Base-by-base conservation (phyloP, 2,797 vertebrate species). In the Sebastolobus altivelis region DNA sequence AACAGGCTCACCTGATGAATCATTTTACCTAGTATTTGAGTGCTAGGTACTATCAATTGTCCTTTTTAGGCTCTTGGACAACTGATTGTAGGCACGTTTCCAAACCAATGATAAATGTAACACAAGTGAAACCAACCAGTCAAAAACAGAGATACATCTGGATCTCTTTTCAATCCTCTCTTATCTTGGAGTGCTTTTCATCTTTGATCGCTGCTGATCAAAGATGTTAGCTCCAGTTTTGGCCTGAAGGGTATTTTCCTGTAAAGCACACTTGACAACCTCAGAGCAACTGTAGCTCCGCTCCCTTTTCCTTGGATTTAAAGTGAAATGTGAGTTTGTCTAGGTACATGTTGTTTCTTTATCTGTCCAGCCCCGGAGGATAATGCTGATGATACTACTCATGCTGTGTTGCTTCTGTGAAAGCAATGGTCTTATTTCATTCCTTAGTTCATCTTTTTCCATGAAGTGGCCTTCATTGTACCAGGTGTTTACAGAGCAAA, bases 121-220 rank as follows among this genome's bases (percentile, higher is more conserved):
- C 66, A 43, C 33, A 68, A 72, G n/a, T 38, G 16, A 75, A 78
- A 49, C 25, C 22, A n/a, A 54, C 46, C 58, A 56, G 40, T 60
- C 22, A 31, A 61, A 61, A 70, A 81, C 54, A 72, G 52, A 70
- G 68, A 22, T 61, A 73, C 72, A 87, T 77, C 80, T 87, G 78
- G 78, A 71, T 70, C 10, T 77, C 33, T 37, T 74, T 65, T 38
- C 33, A 70, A 20, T 65, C 35, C 29, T 63, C 35, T 86, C 60
- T 71, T 75, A 80, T 87, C 81, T 52, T 13, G 27, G 29, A 82
- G 20, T n/a, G 33, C 22, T 73, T 75, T 79, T 77, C 54, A 78
- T 82, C 73, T 83, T 80, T 79, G 68, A 81, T 82, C 70, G 18
- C 46, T 71, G 65, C 31, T 27, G 6, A 40, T 27, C 62, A 62